Conservation (phyloP, 2,888 invertebrate species). For the Amblyjoppa proteus region DNA sequence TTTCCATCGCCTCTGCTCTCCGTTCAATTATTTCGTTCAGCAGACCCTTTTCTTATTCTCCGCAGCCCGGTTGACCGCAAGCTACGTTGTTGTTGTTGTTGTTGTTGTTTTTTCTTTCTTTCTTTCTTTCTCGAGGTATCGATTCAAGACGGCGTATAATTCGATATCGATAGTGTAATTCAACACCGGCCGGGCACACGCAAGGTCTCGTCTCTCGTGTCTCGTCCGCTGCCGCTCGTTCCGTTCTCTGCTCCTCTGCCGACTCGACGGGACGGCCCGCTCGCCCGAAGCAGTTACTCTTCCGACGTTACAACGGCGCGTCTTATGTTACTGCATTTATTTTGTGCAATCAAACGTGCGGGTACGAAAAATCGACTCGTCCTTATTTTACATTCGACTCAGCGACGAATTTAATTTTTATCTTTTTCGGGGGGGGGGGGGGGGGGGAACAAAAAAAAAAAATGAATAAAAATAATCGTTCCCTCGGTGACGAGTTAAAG, state of each 20-base stretch:
- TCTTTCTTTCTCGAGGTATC: conserved; percentile 78
- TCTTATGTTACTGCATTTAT: background rate
- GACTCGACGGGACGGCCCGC: conserved; percentile 30
- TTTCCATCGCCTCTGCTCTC: conserved; percentile 23
- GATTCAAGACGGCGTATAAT: conserved; percentile 84
- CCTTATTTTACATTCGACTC: background rate
- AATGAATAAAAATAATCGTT: background rate
- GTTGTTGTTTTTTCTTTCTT: conserved; percentile 58
- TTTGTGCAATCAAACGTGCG: background rate
- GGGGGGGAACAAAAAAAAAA: too few species aligned
- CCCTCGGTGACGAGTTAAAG: background rate
- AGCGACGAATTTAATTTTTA: background rate
- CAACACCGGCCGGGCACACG: conserved; percentile 76
- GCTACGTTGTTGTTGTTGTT: conserved; percentile 59
- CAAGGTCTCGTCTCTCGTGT: conserved; percentile 72
- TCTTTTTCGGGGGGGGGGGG: background rate
- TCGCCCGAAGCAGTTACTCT: conserved; percentile 3
- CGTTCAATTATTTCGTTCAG: conserved; percentile 41
- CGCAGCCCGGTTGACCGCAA: conserved; percentile 71
- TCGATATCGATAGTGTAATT: conserved; percentile 84
- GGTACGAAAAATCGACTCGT: too few species aligned
- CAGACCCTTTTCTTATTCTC: conserved; percentile 47
- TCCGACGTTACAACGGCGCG: conserved; percentile 3
- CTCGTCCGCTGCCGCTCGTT: conserved; percentile 25
- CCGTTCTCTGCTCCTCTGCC: conserved; percentile 16